A percentile compares a stretch with the other conserved stretches of the same genome.
These are phyloP conservation scores for Oplegnathus fasciatus DNA, from an alignment of 2,113 vertebrate genomes.

Conservation along the genomic window DNA sequence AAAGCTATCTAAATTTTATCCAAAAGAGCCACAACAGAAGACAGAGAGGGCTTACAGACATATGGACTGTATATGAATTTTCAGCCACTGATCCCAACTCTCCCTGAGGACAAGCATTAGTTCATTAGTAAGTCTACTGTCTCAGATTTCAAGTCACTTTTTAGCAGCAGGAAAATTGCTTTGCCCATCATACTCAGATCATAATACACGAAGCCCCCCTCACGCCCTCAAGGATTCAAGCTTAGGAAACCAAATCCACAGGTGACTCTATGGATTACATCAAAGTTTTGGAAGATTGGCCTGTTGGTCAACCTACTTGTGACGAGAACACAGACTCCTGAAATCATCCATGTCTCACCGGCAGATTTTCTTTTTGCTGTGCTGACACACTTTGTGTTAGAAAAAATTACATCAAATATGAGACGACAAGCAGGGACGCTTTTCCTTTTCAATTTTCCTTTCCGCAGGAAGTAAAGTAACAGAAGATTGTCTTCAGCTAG, in stretches of 20 bases:
- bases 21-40: constrained; percentile 3
- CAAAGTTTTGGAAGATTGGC: not conserved
- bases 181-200: constrained; percentile 42
- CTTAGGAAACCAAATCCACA: constrained; percentile 20
- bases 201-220: constrained; percentile 23
- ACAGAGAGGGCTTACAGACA: not conserved
- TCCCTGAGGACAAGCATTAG: constrained; percentile 47
- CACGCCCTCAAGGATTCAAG: constrained; percentile 34
- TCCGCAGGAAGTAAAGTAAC: not conserved
- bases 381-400: not conserved
- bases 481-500: too few relatives aligned
- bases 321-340: not conserved
- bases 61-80: not conserved
- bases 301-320: not conserved
- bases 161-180: constrained; percentile 49
- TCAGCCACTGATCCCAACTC: not conserved
- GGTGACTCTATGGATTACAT: not conserved
- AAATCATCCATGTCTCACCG: not conserved
- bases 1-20: not conserved
- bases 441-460: not conserved
- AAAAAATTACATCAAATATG: not conserved
- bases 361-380: too few relatives aligned
- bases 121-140: constrained; percentile 51
- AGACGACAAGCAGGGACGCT: not conserved
- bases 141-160: constrained; percentile 42